Evolutionary conservation across 2,888 invertebrate species (phyloP), one percentile per base, ranked within the genome.

Genomic region (Julus scanicus): DNA sequence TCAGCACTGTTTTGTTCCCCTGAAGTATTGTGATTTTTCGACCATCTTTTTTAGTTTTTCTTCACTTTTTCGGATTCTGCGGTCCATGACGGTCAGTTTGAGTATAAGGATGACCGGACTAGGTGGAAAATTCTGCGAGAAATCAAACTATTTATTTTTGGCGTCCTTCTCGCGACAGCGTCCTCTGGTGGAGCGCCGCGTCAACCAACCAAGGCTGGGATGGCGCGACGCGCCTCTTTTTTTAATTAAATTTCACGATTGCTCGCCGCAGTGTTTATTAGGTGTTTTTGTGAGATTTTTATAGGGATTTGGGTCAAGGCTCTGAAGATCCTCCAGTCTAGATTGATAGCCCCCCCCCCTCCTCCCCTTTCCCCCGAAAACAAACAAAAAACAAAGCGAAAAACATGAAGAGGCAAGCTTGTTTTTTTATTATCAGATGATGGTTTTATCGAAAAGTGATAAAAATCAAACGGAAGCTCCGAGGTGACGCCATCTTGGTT

Each of bases 221-320:
- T n/a, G 63, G 63, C n/a, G 63, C 17, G 63, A 63, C 63, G 15
- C 63, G 17, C 63, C 63, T 44, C 44, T 44, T 44, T 63, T 63
- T 63, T 63, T 63, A 63, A 63, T 63, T 63, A 63, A 63, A 63
- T 63, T 63, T 63, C 15, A 6, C n/a, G 63, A 63, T 63, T 63
- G 63, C n/a, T 6, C 63, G 63, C 4, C 63, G 63, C 63, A 4
- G 63, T 63, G 63, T 63, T 63, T 63, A 63, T 8, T 63, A 63
- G 63, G n/a, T 63, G 63, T n/a, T 63, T 63, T 63, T 63, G 63
- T n/a, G n/a, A 63, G 63, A 63, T 63, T 63, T 63, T 63, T n/a
- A n/a, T n/a, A 63, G 63, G 63, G 63, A 63, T 63, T 63, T 63
- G n/a, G 63, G 63, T 63, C 63, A 63, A 63, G 63, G 63, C 63